phyloP scores from a whole-genome alignment of 2,888 invertebrate genomes.

The Yponomeuta cagnagella region DNA sequence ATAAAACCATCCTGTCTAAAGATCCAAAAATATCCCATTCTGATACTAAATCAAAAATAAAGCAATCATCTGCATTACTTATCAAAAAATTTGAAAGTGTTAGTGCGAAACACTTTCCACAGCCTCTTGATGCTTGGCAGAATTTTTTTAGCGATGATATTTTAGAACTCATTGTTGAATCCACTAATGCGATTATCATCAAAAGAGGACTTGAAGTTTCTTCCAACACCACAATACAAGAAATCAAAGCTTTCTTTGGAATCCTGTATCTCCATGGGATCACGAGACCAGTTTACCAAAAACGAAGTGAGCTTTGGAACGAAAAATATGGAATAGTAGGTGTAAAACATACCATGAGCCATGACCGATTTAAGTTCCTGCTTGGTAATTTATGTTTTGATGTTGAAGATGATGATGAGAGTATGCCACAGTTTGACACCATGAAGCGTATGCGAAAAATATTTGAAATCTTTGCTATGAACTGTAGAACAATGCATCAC shows the following conservation, averaged over 20 bases:
- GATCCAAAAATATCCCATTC: conserved; percentile 27
- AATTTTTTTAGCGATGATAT: conserved; percentile 57
- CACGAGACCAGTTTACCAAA: conserved; percentile 57
- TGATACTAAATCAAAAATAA: conserved; percentile 30
- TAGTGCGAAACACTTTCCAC: conserved; percentile 29
- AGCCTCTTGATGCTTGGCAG: conserved; percentile 59
- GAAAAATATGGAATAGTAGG: conserved; percentile 46
- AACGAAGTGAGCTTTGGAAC: conserved; percentile 57
- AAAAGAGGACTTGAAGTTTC: conserved; percentile 31
- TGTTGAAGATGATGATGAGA: conserved; percentile 30
- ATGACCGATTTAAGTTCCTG: conserved; percentile 55
- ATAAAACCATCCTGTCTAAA: conserved; percentile 42
- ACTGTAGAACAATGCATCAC: conserved; percentile 54
- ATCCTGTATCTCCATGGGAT: conserved; percentile 63
- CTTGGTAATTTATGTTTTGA: conserved; percentile 56
- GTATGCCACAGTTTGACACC: conserved; percentile 45
- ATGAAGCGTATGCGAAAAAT: conserved; percentile 62
- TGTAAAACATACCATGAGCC: conserved; percentile 49
- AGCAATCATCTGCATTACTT: conserved; percentile 28
- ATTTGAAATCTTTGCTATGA: conserved; percentile 63
- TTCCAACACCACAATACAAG: conserved; percentile 38
- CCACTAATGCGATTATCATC: conserved; percentile 57
- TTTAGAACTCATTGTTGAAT: conserved; percentile 53
- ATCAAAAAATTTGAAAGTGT: conserved; percentile 39
- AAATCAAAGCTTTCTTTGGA: conserved; percentile 60